phyloP scores from a whole-genome alignment of 2,888 invertebrate genomes.

The Trichacis sp. region DNA sequence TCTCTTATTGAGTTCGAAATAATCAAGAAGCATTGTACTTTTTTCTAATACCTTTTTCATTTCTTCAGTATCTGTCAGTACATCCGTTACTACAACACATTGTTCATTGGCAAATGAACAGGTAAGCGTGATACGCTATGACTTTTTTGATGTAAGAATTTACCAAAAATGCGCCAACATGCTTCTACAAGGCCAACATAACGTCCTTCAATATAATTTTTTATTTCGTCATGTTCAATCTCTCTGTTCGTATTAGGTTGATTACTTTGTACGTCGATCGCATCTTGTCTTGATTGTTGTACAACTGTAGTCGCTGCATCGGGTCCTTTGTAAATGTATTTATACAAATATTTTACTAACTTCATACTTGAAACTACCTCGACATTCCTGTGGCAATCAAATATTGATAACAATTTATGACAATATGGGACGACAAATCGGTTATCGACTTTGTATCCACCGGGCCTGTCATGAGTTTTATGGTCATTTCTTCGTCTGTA shows the following conservation, averaged over 20 bases:
- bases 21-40: constrained; percentile 13
- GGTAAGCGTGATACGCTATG: constrained; percentile 22
- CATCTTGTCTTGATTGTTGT: constrained; percentile 2
- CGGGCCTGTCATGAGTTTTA: constrained; percentile 22
- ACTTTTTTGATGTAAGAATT: constrained; percentile 27
- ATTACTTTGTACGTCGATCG: neutral
- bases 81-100: constrained; percentile 11
- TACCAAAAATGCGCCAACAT: constrained; percentile 26
- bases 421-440: constrained; percentile 54
- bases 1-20: too few species aligned
- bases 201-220: constrained; percentile 25
- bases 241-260: too few species aligned
- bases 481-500: constrained; percentile 45
- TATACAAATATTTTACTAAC: constrained; percentile 43
- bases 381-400: constrained; percentile 53
- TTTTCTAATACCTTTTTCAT: constrained; percentile 5
- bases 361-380: constrained; percentile 47
- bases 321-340: constrained; percentile 42
- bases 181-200: too few species aligned
- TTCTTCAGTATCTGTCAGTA: constrained; percentile 1
- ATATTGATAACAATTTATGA: constrained; percentile 29
- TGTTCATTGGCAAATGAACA: constrained; percentile 28
- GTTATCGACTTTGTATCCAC: constrained; percentile 50
- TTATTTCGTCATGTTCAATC: constrained; percentile 36
- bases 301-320: constrained; percentile 42